Percentiles rank a stretch among this genome's conserved stretches.
Evolutionary conservation across 2,113 vertebrate species (phyloP).

Genomic region (Pelodiscus sinensis): DNA sequence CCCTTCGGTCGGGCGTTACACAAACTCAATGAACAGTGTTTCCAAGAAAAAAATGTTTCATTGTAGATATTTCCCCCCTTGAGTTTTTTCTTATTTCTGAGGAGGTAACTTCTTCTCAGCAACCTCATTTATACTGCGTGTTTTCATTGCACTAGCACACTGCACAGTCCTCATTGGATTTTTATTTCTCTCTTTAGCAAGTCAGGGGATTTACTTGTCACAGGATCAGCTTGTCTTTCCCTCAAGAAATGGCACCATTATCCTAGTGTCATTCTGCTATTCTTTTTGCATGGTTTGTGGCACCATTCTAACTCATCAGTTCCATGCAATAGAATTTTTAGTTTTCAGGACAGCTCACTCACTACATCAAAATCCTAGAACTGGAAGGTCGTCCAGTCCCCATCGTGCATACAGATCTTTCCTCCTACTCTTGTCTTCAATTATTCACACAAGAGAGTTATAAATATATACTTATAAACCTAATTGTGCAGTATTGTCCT

Average conservation of each 20-base stretch:
- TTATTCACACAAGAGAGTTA: background rate
- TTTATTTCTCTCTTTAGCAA: background rate
- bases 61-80: background rate
- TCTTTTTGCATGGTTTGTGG: background rate
- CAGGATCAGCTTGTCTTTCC: background rate
- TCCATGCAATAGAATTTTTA: background rate
- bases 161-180: background rate
- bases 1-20: too few species aligned
- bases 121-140: background rate
- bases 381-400: too few species aligned
- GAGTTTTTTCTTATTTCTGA: slow-evolving; percentile 15
- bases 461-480: background rate
- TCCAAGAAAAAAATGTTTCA: background rate
- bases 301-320: background rate
- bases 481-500: background rate
- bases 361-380: background rate
- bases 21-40: background rate
- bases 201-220: background rate
- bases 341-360: background rate
- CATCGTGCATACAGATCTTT: background rate
- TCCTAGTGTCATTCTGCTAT: background rate
- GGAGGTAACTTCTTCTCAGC: background rate
- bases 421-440: background rate
- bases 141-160: background rate
- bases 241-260: background rate